These are phyloP conservation scores for Siphlonurus alternatus DNA, from an alignment of 2,888 invertebrate species.

Conservation along the genomic window DNA sequence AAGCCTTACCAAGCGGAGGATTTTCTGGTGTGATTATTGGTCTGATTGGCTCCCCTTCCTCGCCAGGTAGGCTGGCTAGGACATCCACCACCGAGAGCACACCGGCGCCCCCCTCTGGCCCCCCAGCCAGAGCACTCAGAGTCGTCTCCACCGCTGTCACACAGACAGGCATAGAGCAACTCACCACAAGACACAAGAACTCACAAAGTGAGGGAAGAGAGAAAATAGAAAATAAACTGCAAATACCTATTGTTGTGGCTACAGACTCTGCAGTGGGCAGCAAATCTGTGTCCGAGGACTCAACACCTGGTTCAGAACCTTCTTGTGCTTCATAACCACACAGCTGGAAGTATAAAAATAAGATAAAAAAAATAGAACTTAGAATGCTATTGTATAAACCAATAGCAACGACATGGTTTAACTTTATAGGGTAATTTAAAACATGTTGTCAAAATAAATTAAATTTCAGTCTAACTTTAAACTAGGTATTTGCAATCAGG, in stretches of 20 bases:
- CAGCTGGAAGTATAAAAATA: slow-evolving; percentile 26
- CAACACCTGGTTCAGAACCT: slow-evolving; percentile 19
- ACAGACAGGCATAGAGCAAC: background rate
- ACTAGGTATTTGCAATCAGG: no score
- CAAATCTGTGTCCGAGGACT: slow-evolving; percentile 2
- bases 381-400: no score
- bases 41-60: slow-evolving; percentile 10
- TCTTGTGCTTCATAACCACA: slow-evolving; percentile 53
- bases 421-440: no score
- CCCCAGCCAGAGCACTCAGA: background rate
- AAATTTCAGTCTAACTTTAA: no score
- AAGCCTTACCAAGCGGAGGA: background rate
- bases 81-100: background rate
- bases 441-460: no score
- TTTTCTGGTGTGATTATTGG: slow-evolving; percentile 5
- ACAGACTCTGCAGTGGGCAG: background rate
- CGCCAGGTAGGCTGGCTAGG: slow-evolving; percentile 1
- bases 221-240: background rate
- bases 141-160: slow-evolving; percentile 7
- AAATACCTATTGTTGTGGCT: background rate
- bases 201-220: slow-evolving; percentile 4
- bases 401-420: no score
- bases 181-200: slow-evolving; percentile 8
- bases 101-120: background rate
- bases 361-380: slow-evolving; percentile 9